Base-by-base conservation (phyloP, 2,888 invertebrate species). In the Drosophila mercatorum region DNA sequence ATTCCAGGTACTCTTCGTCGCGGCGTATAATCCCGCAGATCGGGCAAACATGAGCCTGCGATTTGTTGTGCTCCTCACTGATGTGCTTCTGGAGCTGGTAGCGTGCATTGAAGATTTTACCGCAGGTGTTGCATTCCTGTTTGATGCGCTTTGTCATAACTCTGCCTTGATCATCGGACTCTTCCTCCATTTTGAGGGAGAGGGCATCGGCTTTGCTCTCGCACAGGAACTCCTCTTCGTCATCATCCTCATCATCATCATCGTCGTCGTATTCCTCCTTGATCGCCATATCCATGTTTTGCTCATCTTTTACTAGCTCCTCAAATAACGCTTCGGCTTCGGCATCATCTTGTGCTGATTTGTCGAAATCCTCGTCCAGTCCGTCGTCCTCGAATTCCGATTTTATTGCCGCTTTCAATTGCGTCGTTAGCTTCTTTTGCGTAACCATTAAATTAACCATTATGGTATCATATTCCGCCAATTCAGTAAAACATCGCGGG, bases 1-100 rank as follows among this genome's bases (percentile, higher is more conserved):
- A 66, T 46, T 92, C 92, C 5, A 92, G 76, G 61, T 92, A 92
- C 57, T 92, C 92, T 34, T 92, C 92, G 56, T 92, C 92, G 12
- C 90, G 83, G 0, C 91, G 88, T 1, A 85, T 71, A 0, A 87
- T 79, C 0, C 92, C 92, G 36, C 92, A 92, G 34, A 92, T 88
- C 12, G 83, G 83, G 26, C 92, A 92, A 1, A 83, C 73, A 52
- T 84, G 84, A 2, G 72, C 74, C 11, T 81, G 84, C 12, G 72
- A 59, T 52, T 83, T 89, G 17, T 62, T 71, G 74, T 91, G 91
- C 36, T 70, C 75, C 64, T 90, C 90, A 46, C 62, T 83, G 40
- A 90, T 91, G 68, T 91, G 91, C 55, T 82, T 84, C 36, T 90
- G 90, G 8, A 91, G 52, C 61, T 86, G 84, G 46, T 80, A 89